phyloP scores from a whole-genome alignment of 2,113 vertebrate genomes.

The Caretta caretta region DNA sequence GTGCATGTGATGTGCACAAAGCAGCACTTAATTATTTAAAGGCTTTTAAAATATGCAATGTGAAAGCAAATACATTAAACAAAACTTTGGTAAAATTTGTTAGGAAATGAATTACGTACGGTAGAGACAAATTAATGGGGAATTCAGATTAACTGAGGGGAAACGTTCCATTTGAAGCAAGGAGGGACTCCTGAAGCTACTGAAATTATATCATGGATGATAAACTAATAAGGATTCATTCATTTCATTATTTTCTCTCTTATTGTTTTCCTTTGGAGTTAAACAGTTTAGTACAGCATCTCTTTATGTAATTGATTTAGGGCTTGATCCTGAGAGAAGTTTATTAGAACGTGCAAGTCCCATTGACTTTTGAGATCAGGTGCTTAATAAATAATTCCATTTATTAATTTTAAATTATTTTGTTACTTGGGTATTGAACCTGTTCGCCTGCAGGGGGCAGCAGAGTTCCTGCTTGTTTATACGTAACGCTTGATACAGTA shows the following conservation, averaged over 20 bases:
- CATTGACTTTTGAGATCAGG: background rate
- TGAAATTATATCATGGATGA: background rate
- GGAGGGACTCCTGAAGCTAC: background rate
- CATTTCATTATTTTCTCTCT: background rate
- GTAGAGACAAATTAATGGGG: background rate
- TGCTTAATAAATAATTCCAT: background rate
- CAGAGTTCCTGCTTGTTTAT: background rate
- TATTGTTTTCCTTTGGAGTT: background rate
- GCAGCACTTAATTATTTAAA: background rate
- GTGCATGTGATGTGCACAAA: rapidly evolving
- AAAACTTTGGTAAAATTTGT: background rate
- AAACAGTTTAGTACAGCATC: background rate
- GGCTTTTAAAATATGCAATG: background rate
- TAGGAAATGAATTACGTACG: background rate
- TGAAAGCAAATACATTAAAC: background rate
- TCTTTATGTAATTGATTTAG: background rate
- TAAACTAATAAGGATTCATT: background rate
- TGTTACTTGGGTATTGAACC: background rate
- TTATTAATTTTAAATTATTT: background rate
- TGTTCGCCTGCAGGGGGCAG: conserved; percentile 32
- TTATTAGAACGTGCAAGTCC: background rate
- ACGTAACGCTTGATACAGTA: rapidly evolving
- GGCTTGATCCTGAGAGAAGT: background rate
- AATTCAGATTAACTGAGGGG: background rate
- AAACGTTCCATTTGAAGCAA: background rate